phyloP scores from a whole-genome alignment of 2,113 vertebrate species.

The Elgaria multicarinata region DNA sequence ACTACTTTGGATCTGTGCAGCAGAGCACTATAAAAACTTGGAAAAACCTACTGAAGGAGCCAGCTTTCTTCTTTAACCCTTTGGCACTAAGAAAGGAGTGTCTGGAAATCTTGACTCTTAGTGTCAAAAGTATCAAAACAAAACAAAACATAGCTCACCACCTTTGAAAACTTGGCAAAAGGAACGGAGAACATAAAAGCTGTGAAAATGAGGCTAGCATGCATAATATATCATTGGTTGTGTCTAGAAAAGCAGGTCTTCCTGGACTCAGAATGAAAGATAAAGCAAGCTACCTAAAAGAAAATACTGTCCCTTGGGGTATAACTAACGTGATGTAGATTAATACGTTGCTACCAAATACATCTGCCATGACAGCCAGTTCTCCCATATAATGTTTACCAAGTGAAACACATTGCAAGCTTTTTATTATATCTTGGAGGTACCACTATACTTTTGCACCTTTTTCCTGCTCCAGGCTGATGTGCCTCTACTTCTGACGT shows the following conservation, averaged over 20 bases:
- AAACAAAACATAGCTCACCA: slow-evolving; percentile 31
- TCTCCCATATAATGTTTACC: neutral
- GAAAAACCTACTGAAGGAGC: slow-evolving; percentile 59
- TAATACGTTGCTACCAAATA: neutral
- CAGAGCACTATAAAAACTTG: slow-evolving; percentile 58
- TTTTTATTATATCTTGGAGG: neutral
- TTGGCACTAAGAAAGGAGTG: slow-evolving; percentile 52
- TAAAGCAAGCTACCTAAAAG: neutral
- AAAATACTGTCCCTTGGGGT: neutral
- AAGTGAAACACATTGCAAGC: neutral
- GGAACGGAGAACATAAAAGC: slow-evolving; percentile 55
- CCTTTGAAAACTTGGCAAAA: slow-evolving; percentile 56
- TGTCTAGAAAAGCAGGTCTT: slow-evolving; percentile 40
- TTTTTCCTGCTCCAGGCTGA: neutral
- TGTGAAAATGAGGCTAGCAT: slow-evolving; percentile 58
- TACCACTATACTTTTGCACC: neutral
- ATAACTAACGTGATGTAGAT: neutral
- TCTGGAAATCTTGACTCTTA: slow-evolving; percentile 68
- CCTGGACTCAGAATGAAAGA: slow-evolving; percentile 33
- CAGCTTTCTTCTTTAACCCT: slow-evolving; percentile 60
- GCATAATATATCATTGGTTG: neutral
- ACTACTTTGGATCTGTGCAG: slow-evolving; percentile 52
- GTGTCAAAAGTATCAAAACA: slow-evolving; percentile 58
- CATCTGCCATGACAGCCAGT: neutral
- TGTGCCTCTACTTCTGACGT: neutral